Percentiles rank a stretch among this genome's conserved stretches.
These are phyloP conservation scores for rat (Rattus norvegicus) DNA, from an alignment of 2,113 vertebrate species.

Conservation along the genomic window GRCr8 NC_086034.1:59703001-59703500, in stretches of 20 bases:
- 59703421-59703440: not conserved
- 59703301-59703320: not conserved
- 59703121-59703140: accelerated
- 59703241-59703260: not conserved
- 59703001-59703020: not conserved
- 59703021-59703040: not conserved
- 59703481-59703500: not conserved
- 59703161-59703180: not conserved
- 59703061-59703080: not conserved
- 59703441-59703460: not conserved
- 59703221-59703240: not conserved
- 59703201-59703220: not conserved
- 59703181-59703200: not conserved
- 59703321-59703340: not conserved
- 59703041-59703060: not conserved
- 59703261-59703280: not conserved
- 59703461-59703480: not conserved
- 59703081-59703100: not conserved
- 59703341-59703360: not conserved
- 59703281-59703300: not conserved
- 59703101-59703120: not conserved
- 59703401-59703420: not conserved
- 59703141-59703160: not conserved
- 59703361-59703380: not conserved
- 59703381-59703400: not conserved